Evolutionary conservation across 2,113 vertebrate species (phyloP).

Genomic region (Entelurus aequoreus): DNA sequence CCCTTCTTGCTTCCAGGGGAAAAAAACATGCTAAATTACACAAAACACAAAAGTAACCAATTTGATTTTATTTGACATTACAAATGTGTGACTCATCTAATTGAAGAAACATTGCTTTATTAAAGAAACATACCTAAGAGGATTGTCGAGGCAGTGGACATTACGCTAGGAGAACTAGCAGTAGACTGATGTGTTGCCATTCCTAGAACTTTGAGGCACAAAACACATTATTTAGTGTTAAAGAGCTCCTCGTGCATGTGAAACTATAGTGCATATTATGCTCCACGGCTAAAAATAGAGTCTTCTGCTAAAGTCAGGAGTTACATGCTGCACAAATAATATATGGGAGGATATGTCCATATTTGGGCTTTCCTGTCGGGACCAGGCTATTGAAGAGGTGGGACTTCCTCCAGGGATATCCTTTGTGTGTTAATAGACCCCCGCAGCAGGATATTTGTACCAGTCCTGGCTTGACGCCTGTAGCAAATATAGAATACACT

Average conservation of each 20-base stretch:
- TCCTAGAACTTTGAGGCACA: no score
- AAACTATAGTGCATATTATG: no score
- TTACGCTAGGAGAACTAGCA: no score
- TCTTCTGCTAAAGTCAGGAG: background rate
- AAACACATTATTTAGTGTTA: no score
- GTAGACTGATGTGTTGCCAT: no score
- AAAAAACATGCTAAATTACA: background rate
- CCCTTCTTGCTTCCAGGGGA: background rate
- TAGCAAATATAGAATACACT: constrained; percentile 32
- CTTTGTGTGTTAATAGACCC: constrained; percentile 41
- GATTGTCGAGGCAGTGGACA: no score
- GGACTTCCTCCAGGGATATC: constrained; percentile 49
- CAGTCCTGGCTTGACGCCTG: constrained; percentile 15
- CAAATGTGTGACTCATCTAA: background rate
- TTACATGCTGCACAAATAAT: background rate
- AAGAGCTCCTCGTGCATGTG: no score
- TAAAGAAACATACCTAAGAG: no score
- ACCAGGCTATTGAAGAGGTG: constrained; percentile 24
- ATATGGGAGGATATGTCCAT: constrained; percentile 10
- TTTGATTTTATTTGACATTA: background rate
- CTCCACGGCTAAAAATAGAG: no score
- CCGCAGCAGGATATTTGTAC: constrained; percentile 40
- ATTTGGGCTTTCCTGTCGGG: constrained; percentile 36
- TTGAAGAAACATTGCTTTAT: no score
- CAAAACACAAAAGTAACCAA: background rate